These are phyloP conservation scores for Notiomystis cincta DNA, from an alignment of 2,113 vertebrate species.

Conservation along the genomic window DNA sequence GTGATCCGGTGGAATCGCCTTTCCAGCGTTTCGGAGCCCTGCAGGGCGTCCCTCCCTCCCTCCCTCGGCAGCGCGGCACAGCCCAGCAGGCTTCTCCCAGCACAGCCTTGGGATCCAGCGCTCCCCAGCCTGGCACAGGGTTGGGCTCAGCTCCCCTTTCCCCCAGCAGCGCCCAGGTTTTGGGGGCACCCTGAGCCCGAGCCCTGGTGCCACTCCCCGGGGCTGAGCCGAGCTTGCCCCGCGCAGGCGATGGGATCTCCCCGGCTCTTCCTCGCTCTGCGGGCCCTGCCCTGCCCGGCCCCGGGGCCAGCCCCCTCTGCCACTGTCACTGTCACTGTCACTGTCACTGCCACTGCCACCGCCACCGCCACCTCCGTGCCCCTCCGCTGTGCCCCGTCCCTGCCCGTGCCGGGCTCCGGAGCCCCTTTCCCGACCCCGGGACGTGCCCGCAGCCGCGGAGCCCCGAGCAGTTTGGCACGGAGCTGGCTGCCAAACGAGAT, in stretches of 20 bases:
- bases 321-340: background rate
- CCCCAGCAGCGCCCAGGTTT: background rate
- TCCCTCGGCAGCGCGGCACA: background rate
- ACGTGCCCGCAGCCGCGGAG: rapidly evolving
- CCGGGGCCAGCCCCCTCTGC: background rate
- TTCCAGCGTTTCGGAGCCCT: background rate
- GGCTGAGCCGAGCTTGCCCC: background rate
- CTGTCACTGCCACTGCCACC: too few species aligned
- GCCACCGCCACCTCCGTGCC: background rate
- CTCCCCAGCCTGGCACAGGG: background rate
- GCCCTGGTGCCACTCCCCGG: background rate
- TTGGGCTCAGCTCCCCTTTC: rapidly evolving
- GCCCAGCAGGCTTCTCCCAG: background rate
- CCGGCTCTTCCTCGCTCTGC: background rate
- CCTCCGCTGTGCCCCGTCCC: background rate
- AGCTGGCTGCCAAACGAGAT: background rate
- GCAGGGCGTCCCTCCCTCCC: background rate
- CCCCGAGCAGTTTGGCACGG: background rate
- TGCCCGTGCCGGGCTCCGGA: too few species aligned
- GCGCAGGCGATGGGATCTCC: background rate
- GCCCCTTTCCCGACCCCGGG: rapidly evolving
- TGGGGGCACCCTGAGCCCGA: background rate
- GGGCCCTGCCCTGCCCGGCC: background rate
- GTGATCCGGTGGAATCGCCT: background rate
- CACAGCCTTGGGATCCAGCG: rapidly evolving